phyloP scores from a whole-genome alignment of 2,113 vertebrate genomes.

The Pavo muticus region DNA sequence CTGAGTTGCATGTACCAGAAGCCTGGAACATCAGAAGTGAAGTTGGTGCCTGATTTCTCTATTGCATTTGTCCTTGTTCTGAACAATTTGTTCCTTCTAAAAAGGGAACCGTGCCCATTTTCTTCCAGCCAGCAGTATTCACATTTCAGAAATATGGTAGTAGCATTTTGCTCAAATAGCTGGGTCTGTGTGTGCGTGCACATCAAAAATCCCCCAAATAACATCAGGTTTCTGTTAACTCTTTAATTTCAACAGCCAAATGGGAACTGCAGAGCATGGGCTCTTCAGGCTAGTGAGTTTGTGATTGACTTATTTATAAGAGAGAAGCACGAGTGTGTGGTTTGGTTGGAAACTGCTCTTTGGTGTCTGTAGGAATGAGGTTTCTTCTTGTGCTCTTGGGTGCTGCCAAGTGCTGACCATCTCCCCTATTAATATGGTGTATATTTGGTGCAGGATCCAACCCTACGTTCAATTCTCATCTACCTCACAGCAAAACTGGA shows the following conservation, averaged over 20 bases:
- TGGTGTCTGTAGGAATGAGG: background rate
- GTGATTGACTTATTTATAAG: background rate
- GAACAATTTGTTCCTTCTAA: slow-evolving; percentile 66
- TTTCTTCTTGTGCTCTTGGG: background rate
- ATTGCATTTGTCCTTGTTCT: slow-evolving; percentile 62
- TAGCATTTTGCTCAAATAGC: background rate
- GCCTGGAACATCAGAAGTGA: slow-evolving; percentile 17
- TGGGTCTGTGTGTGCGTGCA: background rate
- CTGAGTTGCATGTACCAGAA: background rate
- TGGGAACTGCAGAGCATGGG: background rate
- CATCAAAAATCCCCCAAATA: background rate
- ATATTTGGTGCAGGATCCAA: background rate
- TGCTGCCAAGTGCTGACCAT: background rate
- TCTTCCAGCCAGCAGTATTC: slow-evolving; percentile 15
- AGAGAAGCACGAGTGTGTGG: rapidly evolving
- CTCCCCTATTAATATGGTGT: too few relatives aligned
- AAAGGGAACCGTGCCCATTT: slow-evolving; percentile 65
- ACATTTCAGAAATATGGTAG: slow-evolving; percentile 25
- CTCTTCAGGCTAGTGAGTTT: background rate
- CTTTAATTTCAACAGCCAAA: background rate
- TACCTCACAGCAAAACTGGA: background rate
- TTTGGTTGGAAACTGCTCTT: background rate
- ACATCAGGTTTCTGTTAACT: slow-evolving; percentile 31
- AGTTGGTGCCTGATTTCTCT: background rate
- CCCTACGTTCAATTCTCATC: background rate